Percentiles rank a stretch among this genome's conserved stretches.
These are phyloP conservation scores for Thereva nobilitata DNA, from an alignment of 2,888 invertebrate species.

Conservation along the genomic window DNA sequence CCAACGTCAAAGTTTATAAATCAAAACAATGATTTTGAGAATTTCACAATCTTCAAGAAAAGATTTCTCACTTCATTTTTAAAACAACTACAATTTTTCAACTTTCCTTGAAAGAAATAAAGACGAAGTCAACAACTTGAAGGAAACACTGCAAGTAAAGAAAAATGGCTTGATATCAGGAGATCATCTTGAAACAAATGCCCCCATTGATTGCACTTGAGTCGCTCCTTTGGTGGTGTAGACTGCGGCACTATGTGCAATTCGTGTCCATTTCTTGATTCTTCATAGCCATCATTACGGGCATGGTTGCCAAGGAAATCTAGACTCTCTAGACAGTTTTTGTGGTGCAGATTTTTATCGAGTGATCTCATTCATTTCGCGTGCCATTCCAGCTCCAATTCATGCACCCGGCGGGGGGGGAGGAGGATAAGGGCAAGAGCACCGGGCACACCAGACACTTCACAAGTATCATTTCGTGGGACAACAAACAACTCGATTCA, in stretches of 20 bases:
- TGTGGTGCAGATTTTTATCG: slow-evolving; percentile 17
- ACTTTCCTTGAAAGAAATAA: no score
- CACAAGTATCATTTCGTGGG: not conserved
- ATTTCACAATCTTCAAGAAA: no score
- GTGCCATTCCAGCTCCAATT: not conserved
- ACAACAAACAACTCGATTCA: slow-evolving; percentile 26
- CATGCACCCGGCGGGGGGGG: not conserved
- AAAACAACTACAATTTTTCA: no score
- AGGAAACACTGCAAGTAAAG: no score
- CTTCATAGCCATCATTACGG: no score
- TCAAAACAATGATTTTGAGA: no score
- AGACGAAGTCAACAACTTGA: no score
- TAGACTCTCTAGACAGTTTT: slow-evolving; percentile 20
- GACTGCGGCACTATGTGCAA: no score
- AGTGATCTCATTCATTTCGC: slow-evolving; percentile 30
- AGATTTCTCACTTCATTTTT: no score
- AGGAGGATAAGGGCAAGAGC: no score
- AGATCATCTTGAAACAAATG: slow-evolving; percentile 27
- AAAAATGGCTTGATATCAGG: slow-evolving; percentile 9
- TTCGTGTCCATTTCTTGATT: no score
- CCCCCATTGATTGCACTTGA: slow-evolving; percentile 23
- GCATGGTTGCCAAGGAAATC: not conserved
- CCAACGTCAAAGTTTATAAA: no score
- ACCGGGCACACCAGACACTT: not conserved
- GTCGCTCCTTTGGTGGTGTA: not conserved